Base-by-base conservation (phyloP, 2,797 vertebrate genomes). In the Avahi laniger region DNA sequence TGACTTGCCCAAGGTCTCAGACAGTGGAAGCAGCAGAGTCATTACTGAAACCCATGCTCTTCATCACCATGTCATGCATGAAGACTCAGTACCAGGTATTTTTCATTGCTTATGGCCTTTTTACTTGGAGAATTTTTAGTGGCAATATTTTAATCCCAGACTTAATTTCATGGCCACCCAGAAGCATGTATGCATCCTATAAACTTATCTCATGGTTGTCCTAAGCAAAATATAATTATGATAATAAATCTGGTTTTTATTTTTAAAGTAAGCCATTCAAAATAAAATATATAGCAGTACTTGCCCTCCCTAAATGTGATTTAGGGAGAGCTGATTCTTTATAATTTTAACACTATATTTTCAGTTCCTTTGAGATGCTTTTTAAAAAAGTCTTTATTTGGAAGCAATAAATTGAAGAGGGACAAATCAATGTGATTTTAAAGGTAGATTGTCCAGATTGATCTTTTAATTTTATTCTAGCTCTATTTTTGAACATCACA, bases 391-490 rank as follows among this genome's bases (percentile, higher is more conserved):
- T 52, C 61, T 92, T 89, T 48, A 89, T 63, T 48, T 84, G 43
- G 30, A 88, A 95, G 48, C 12, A 52, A 7, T 82, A 57, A 69
- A 88, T 72, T 76, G 87, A 76, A 84, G 57, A 89, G 5, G 5
- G 12, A 48, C 91, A 88, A 76, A 35, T 43, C 24, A 93, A 69
- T 61, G 33, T 79, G 41, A 95, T 85, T 88, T 94, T 59, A 85
- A 65, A 46, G 28, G 13, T 17, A 90, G 90, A 87, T 87, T 35
- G 46, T 75, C 50, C 41, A 94, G 67, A 81, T 6, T 63, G 52
- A 92, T 67, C 90, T 97, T 87, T 6, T 80, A 78, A 93, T 82
- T 86, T 84, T 38, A 80, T 80, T 95, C 52, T 48, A 59, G 4
- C 57, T 91, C 65, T 75, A 75, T 91, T 86, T 87, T 92, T 94